Percentiles rank a stretch among this genome's conserved stretches.
phyloP scores from a whole-genome alignment of 2,888 invertebrate species.

The Diarsia rubi region DNA sequence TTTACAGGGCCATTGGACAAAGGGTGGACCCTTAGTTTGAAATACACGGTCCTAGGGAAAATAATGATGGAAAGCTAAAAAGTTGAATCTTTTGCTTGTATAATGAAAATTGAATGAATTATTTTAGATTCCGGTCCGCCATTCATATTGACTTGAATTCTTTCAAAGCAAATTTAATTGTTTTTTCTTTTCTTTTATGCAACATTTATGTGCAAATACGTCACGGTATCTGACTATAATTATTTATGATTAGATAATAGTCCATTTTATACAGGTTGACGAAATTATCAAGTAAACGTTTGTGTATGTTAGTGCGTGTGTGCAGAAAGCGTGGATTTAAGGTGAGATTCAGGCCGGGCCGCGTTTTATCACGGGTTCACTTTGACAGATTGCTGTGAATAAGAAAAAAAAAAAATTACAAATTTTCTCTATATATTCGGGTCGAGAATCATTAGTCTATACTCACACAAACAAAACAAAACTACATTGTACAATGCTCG shows the following conservation, averaged over 20 bases:
- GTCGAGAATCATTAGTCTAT: too few relatives aligned
- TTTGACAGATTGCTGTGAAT: too few relatives aligned
- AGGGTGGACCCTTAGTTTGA: conserved; percentile 59
- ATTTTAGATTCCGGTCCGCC: background rate
- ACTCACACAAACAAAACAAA: too few relatives aligned
- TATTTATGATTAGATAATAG: background rate
- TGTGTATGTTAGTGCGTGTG: too few relatives aligned
- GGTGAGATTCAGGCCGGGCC: too few relatives aligned
- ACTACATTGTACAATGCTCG: too few relatives aligned
- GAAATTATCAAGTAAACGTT: too few relatives aligned
- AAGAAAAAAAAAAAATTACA: too few relatives aligned
- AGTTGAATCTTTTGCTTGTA: background rate
- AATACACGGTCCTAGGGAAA: conserved; percentile 40
- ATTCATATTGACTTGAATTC: background rate
- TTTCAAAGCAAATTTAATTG: background rate
- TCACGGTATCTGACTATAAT: background rate
- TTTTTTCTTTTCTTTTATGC: background rate
- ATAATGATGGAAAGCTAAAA: conserved; percentile 34
- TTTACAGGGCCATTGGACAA: conserved; percentile 62
- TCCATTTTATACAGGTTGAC: too few relatives aligned
- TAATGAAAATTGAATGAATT: conserved; percentile 11
- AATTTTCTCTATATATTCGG: too few relatives aligned
- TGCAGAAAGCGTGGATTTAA: too few relatives aligned
- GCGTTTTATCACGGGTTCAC: too few relatives aligned
- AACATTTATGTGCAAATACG: background rate